Base-by-base conservation (phyloP, 2,888 invertebrate species). In the Carabus problematicus region DNA sequence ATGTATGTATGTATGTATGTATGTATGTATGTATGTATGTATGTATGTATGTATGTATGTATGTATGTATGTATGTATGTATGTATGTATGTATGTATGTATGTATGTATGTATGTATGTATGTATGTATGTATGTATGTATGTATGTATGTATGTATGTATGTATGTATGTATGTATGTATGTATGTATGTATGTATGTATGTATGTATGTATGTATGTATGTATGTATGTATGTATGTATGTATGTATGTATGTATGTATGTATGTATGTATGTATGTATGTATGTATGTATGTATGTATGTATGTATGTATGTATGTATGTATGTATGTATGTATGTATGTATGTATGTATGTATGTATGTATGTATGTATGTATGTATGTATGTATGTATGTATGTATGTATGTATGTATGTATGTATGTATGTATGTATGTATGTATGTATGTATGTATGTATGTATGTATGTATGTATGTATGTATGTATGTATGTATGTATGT, bases 291-390 rank as follows among this genome's bases (percentile, higher is more conserved):
- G 9, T 9, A 8, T 9, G 42, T 42, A 42, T 42, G 9, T 42
- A 42, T 42, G 9, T 42, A 42, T 9, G 8, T 8, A 8, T 42
- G 9, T 9, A 42, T 9, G 9, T 8, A 8, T 42, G 9, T 8
- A 8, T 11, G 8, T 11, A 8, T 49, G 12, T 8, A 49, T 49
- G 12, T 12, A 49, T 49, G 12, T 12, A 11, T 11, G 8, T 11
- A 49, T 49, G 12, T 49, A 8, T 11, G 12, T 49, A 49, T 49
- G 12, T 49, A 49, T 49, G 12, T 49, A 49, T 49, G 12, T 49
- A 49, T 49, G 12, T 49, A 49, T 49, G 12, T 49, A 49, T 49
- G 12, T 49, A 49, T 49, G 12, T 49, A 49, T 49, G 12, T 49
- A 49, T 49, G 12, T 49, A 49, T 49, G 12, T 49, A 49, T 49